These are phyloP conservation scores for Carollia perspicillata DNA, from an alignment of 2,113 vertebrate genomes.

Conservation along the genomic window DNA sequence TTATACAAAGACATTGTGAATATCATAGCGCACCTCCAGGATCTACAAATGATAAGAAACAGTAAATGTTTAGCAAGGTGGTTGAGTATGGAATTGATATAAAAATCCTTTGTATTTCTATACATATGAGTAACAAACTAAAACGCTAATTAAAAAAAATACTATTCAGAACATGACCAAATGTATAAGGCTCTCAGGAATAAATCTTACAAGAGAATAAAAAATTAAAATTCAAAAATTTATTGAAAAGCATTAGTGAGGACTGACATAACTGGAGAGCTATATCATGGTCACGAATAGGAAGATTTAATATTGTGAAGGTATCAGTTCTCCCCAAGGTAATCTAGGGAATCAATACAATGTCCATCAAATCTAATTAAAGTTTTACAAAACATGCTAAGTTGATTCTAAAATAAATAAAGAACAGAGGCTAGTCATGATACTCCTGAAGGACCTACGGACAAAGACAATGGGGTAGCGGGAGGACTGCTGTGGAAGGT, in stretches of 20 bases:
- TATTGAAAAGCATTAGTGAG: neutral
- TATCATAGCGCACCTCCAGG: accelerated
- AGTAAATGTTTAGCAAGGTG: neutral
- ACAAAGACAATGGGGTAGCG: too few species aligned
- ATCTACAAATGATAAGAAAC: neutral
- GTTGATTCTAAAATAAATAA: neutral
- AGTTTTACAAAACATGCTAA: neutral
- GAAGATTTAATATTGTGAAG: too few species aligned
- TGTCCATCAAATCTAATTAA: neutral
- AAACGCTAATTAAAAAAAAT: neutral
- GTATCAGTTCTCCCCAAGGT: neutral
- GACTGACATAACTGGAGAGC: neutral
- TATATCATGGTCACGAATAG: neutral
- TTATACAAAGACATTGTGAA: neutral
- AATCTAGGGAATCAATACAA: neutral
- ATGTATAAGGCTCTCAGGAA: neutral
- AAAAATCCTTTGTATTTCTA: neutral
- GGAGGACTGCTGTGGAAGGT: too few species aligned
- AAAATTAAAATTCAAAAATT: neutral
- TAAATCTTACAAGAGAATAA: neutral
- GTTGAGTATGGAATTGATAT: neutral
- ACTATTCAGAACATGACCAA: neutral
- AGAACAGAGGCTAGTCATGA: too few species aligned
- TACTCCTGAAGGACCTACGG: neutral
- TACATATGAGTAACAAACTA: neutral